Conservation (phyloP, 2,113 vertebrate genomes). For the Beaufortia kweichowensis region DNA sequence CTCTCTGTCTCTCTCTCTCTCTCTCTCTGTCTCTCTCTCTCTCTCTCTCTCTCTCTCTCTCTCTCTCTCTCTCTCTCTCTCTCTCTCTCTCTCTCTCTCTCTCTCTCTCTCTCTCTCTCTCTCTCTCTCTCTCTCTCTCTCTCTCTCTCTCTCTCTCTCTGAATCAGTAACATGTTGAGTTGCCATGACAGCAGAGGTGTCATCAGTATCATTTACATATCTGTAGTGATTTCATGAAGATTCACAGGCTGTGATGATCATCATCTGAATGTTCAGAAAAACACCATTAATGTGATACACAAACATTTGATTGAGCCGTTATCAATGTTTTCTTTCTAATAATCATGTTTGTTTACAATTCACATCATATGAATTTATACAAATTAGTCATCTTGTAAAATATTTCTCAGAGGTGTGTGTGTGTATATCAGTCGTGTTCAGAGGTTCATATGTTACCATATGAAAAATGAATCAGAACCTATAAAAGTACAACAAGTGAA, state of each 20-base stretch:
- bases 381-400: no score
- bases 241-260: neutral
- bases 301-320: no score
- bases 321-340: no score
- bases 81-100: neutral
- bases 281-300: no score
- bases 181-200: slow-evolving; percentile 50
- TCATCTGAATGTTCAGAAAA: no score
- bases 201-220: slow-evolving; percentile 15
- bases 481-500: no score
- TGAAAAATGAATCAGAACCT: no score
- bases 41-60: slow-evolving; percentile 24
- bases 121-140: neutral
- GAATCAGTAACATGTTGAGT: slow-evolving; percentile 28
- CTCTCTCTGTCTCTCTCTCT: neutral
- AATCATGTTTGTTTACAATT: no score
- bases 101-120: neutral
- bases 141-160: slow-evolving; percentile 24
- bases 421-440: no score
- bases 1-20: neutral
- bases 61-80: neutral
- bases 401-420: no score
- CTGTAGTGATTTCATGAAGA: neutral
- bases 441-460: no score
- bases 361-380: no score